Conservation (phyloP, 2,888 invertebrate genomes). For the Saturnia pavonia region DNA sequence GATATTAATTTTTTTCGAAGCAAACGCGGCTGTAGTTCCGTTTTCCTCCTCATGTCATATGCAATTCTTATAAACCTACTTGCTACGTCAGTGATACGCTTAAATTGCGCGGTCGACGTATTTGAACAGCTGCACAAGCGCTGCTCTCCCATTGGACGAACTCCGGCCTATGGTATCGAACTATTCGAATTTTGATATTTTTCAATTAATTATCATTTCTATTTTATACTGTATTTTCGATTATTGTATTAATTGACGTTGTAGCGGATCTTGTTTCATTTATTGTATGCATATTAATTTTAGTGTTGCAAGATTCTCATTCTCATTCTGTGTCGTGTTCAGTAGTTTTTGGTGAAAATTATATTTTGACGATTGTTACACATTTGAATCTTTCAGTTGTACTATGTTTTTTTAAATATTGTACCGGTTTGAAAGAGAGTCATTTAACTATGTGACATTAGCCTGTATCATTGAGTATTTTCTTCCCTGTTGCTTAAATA, state of each 20-base stretch:
- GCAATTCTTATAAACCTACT: not conserved
- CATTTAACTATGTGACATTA: no score
- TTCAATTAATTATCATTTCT: slow-evolving; percentile 1
- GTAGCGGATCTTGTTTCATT: not conserved
- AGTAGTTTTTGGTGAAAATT: not conserved
- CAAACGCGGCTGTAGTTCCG: not conserved
- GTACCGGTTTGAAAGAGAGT: no score
- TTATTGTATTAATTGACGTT: not conserved
- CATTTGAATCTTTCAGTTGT: no score
- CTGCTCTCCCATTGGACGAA: slow-evolving; percentile 34
- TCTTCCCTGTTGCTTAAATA: no score
- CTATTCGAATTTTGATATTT: slow-evolving; percentile 25
- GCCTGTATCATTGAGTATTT: no score
- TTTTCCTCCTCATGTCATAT: not conserved
- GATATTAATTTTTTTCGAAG: not conserved
- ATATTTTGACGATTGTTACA: no score
- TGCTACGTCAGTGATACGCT: slow-evolving; percentile 1
- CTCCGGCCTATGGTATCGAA: slow-evolving; percentile 35
- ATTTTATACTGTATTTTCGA: not conserved
- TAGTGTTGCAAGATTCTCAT: not conserved
- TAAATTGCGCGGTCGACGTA: slow-evolving; percentile 19
- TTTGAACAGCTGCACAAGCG: slow-evolving; percentile 39
- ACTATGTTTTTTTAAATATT: no score
- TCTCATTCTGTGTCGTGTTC: no score
- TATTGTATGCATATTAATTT: not conserved